Conservation (phyloP, 2,797 vertebrate species). For the Takifugu rubripes region DNA sequence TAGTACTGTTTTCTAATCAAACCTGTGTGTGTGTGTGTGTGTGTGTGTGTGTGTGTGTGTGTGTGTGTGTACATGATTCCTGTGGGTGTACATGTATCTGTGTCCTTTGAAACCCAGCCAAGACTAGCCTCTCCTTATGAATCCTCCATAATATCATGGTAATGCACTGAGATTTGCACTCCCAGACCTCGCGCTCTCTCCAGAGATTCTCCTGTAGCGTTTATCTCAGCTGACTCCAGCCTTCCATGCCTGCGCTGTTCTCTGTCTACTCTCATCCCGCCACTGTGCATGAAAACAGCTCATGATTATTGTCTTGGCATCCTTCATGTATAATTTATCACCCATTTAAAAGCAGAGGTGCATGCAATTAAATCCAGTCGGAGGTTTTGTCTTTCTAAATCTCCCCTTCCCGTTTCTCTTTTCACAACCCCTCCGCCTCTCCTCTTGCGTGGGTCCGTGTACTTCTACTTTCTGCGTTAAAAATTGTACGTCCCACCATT, state of each 20-base stretch:
- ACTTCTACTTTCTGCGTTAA: slow-evolving; percentile 31
- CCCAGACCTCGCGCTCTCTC: slow-evolving; percentile 31
- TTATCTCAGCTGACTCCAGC: slow-evolving; percentile 48
- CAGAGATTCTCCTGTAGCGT: slow-evolving; percentile 40
- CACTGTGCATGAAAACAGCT: slow-evolving; percentile 60
- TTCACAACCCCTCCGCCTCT: slow-evolving; percentile 14
- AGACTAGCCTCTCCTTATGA: slow-evolving; percentile 28
- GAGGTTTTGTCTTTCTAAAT: slow-evolving; percentile 65
- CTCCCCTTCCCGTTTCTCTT: slow-evolving; percentile 35
- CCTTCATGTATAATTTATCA: slow-evolving; percentile 78
- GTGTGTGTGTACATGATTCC: background rate
- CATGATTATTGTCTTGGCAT: slow-evolving; percentile 75
- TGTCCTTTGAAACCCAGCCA: slow-evolving; percentile 17
- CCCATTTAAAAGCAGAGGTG: slow-evolving; percentile 74
- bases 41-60: slow-evolving; percentile 3
- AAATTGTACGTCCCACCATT: background rate
- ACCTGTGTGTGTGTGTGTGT: background rate
- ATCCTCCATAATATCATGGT: slow-evolving; percentile 53
- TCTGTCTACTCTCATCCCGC: slow-evolving; percentile 54
- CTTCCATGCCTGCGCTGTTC: slow-evolving; percentile 39
- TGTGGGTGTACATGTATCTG: slow-evolving; percentile 15
- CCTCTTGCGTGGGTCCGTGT: slow-evolving; percentile 34
- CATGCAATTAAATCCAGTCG: slow-evolving; percentile 71
- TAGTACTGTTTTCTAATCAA: slow-evolving; percentile 8
- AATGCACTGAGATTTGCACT: slow-evolving; percentile 58